These are phyloP conservation scores for Myopa testacea DNA, from an alignment of 2,888 invertebrate species.

Conservation along the genomic window DNA sequence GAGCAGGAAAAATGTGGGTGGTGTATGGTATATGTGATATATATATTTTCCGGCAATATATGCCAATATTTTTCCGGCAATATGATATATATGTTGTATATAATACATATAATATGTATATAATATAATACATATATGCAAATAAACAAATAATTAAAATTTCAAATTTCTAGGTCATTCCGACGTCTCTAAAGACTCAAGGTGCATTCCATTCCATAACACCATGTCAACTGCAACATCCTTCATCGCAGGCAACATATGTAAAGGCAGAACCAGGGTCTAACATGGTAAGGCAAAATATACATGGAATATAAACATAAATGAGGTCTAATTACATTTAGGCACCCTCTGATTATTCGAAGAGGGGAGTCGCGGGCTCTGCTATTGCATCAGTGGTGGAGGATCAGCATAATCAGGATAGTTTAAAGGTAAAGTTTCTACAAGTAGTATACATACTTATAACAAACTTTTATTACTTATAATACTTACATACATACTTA, in stretches of 20 bases:
- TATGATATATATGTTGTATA: too few species aligned
- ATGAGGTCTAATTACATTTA: constrained; percentile 48
- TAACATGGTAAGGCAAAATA: constrained; percentile 54
- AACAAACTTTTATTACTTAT: too few species aligned
- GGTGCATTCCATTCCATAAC: constrained; percentile 62
- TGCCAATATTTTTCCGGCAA: too few species aligned
- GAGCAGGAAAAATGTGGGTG: too few species aligned
- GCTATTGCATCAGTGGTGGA: constrained; percentile 63
- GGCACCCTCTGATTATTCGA: constrained; percentile 73
- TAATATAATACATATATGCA: background rate
- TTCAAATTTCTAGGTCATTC: constrained; percentile 55
- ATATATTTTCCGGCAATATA: too few species aligned
- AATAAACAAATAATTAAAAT: constrained; percentile 42
- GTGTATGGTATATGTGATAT: too few species aligned
- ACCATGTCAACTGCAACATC: constrained; percentile 57
- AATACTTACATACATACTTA: too few species aligned
- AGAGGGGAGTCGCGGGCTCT: constrained; percentile 70
- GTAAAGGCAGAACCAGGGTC: constrained; percentile 65
- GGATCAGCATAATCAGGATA: constrained; percentile 54
- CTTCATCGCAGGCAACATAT: constrained; percentile 63
- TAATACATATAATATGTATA: too few species aligned
- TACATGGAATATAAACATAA: background rate
- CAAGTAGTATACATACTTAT: background rate
- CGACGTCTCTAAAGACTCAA: constrained; percentile 51
- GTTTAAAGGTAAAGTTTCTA: constrained; percentile 51